Base-by-base conservation (phyloP, 1,140 invertebrate species). In the Sminthurides bifidus region DNA sequence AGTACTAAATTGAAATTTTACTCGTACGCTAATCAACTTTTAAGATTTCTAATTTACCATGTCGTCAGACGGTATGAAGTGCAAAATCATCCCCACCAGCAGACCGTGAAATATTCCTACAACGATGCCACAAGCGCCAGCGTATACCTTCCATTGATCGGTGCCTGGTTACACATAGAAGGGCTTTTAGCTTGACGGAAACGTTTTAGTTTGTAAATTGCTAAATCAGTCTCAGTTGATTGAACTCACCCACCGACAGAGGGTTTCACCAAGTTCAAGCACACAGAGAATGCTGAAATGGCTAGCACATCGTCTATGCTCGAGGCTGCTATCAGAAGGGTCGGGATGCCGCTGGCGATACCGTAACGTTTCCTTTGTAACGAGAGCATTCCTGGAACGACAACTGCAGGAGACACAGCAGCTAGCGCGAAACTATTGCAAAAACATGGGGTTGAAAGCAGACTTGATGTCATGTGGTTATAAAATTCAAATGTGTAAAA, bases 351-450 rank as follows among this genome's bases (percentile, higher is more conserved):
- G 17, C 43, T n/a, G n/a, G 41, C 33, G 0, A 90, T 82, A 2
- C 92, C 92, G 66, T 89, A 89, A 3, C 88, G 86, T 67, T 85
- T 83, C 54, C 79, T 78, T n/a, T 89, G 77, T 14, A 97, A 73
- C 37, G 82, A 76, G 65, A 96, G 82, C 41, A 97, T 76, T 63
- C 84, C 86, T 0, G 93, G 91, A 15, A 96, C 92, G 2, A 96
- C 85, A 5, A 98, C 91, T 12, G 92, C 92, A 0, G 92, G 92
- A 0, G 90, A 92, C 6, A 96, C 91, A 1, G 92, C 90, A 1
- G 88, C 84, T 31, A 94, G 74, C 29, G 92, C 81, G 59, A 85
- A 83, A n/a, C 81, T 82, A 61, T 1, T 43, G 41, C 23, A 23
- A 27, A 23, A 46, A 17, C 44, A 6, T 10, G 29, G 3, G 23